These are phyloP conservation scores for Pogonomyrmex barbatus DNA, from an alignment of 1,140 invertebrate genomes.

Conservation along the genomic window DNA sequence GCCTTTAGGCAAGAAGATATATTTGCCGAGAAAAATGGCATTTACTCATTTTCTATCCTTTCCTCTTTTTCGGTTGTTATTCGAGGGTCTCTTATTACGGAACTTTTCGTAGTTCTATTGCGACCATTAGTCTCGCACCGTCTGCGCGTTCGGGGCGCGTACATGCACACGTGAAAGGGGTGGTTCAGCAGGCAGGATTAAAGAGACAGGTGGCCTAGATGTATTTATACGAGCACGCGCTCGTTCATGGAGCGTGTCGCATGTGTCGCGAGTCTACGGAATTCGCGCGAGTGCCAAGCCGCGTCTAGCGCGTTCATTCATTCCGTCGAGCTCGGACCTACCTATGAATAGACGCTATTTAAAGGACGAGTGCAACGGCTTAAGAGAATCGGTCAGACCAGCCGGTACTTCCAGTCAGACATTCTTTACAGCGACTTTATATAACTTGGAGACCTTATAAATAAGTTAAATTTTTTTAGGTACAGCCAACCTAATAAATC, in stretches of 20 bases:
- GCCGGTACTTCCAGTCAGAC: constrained; percentile 35
- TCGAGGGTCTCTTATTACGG: constrained; percentile 57
- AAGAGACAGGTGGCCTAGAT: constrained; percentile 81
- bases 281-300: constrained; percentile 77
- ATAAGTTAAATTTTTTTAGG: neutral
- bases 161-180: constrained; percentile 63
- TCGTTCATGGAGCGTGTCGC: constrained; percentile 50
- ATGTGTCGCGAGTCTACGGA: constrained; percentile 72
- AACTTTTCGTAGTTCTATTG: constrained; percentile 65
- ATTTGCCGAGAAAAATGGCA: constrained; percentile 24
- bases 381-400: constrained; percentile 40
- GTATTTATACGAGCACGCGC: constrained; percentile 77
- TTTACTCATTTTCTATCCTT: constrained; percentile 17
- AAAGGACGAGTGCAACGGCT: constrained; percentile 80
- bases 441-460: neutral
- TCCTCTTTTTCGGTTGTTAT: neutral
- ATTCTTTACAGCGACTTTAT: neutral
- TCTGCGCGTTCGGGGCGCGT: constrained; percentile 54
- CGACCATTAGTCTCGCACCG: constrained; percentile 70
- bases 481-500: neutral
- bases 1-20: neutral
- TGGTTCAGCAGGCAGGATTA: constrained; percentile 77
- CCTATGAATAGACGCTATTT: constrained; percentile 84
- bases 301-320: constrained; percentile 78
- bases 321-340: constrained; percentile 74